Evolutionary conservation across 2,888 invertebrate genomes (phyloP).

Genomic region (Nineta flava): DNA sequence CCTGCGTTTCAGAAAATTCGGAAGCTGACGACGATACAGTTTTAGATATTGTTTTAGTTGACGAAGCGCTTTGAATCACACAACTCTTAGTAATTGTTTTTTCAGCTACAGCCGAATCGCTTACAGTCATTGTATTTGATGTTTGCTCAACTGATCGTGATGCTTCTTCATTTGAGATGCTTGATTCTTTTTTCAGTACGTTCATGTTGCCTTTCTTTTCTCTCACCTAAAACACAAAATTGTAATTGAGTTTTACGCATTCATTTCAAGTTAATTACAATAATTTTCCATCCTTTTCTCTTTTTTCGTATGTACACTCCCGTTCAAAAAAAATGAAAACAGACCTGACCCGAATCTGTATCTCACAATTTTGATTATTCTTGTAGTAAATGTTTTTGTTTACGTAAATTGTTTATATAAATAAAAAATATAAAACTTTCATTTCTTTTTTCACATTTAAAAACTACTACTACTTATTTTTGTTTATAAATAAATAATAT

Average conservation of each 20-base stretch:
- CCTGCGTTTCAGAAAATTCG: conserved; percentile 24
- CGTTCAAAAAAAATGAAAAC: too few species aligned
- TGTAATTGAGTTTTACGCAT: not conserved
- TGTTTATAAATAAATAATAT: too few species aligned
- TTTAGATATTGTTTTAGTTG: conserved; percentile 23
- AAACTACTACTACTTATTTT: too few species aligned
- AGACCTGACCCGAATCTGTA: too few species aligned
- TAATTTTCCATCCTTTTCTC: not conserved
- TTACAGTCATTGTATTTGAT: conserved; percentile 18
- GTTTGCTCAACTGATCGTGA: conserved; percentile 24
- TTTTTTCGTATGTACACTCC: too few species aligned
- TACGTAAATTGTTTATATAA: too few species aligned
- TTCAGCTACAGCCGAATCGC: conserved; percentile 14
- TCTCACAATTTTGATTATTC: too few species aligned
- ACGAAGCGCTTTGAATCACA: conserved; percentile 20
- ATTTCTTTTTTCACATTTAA: too few species aligned
- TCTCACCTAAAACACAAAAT: conserved; percentile 19
- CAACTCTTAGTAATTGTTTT: conserved; percentile 13
- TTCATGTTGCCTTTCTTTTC: conserved; percentile 25
- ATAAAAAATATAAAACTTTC: too few species aligned
- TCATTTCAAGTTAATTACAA: not conserved
- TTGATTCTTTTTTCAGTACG: conserved; percentile 24
- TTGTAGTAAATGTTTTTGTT: too few species aligned
- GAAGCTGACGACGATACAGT: conserved; percentile 24
- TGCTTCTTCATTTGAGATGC: conserved; percentile 23